These are phyloP conservation scores for Eulacestoma nigropectus DNA, from an alignment of 2,113 vertebrate genomes.

Conservation along the genomic window DNA sequence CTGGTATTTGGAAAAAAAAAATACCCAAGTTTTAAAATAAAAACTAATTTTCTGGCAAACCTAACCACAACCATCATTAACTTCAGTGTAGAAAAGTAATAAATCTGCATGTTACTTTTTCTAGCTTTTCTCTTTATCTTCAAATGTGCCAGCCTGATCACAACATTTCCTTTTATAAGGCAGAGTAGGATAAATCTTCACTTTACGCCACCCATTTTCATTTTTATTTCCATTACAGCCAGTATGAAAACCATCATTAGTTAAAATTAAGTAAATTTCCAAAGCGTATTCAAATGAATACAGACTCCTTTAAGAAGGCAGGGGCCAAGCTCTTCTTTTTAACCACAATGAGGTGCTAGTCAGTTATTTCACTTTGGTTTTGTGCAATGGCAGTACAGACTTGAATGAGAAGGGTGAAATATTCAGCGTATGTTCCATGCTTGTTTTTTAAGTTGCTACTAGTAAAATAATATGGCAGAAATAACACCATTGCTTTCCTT, in stretches of 20 bases:
- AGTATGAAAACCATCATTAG: neutral
- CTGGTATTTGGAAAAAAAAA: neutral
- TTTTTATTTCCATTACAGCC: neutral
- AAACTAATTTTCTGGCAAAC: neutral
- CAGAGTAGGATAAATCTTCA: neutral
- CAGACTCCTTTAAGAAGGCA: neutral
- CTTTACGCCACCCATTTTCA: neutral
- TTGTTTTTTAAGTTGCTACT: neutral
- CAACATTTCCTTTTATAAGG: neutral
- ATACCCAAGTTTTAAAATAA: neutral
- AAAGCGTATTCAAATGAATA: neutral
- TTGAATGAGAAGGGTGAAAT: neutral
- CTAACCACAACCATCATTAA: neutral
- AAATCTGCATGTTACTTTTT: neutral
- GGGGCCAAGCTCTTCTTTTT: neutral
- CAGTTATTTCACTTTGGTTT: neutral
- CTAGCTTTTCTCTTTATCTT: neutral
- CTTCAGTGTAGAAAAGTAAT: neutral
- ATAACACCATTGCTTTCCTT: neutral
- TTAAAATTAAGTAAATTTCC: neutral
- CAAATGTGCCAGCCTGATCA: neutral
- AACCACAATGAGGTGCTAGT: neutral
- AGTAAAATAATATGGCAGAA: neutral
- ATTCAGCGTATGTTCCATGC: neutral
- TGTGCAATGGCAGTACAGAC: neutral